Evolutionary conservation across 2,888 invertebrate species (phyloP).

Genomic region (Dorcus parallelipipedus): DNA sequence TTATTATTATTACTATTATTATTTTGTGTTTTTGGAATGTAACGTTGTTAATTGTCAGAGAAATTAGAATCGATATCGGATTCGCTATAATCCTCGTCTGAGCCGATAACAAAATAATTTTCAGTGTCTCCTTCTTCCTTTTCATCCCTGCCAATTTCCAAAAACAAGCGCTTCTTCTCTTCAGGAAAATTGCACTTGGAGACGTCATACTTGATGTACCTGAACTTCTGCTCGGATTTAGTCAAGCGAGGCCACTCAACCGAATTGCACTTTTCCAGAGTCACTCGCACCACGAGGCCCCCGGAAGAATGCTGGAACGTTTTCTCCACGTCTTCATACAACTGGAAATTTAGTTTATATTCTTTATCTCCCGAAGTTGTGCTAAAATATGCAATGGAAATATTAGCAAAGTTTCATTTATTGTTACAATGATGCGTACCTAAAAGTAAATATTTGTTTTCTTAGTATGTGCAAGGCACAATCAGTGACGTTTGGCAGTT

Average conservation of each 20-base stretch:
- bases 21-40: no score
- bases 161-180: slow-evolving; percentile 24
- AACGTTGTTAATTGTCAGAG: background rate
- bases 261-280: slow-evolving; percentile 32
- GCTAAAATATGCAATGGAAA: slow-evolving; percentile 1
- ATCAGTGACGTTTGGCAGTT: slow-evolving; percentile 31
- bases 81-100: slow-evolving; percentile 24
- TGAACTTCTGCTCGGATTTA: slow-evolving; percentile 29
- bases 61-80: slow-evolving; percentile 21
- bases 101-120: slow-evolving; percentile 17
- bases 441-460: slow-evolving; percentile 36
- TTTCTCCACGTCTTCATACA: slow-evolving; percentile 33
- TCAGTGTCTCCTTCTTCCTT: slow-evolving; percentile 12
- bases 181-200: slow-evolving; percentile 29
- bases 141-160: slow-evolving; percentile 16
- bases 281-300: slow-evolving; percentile 34
- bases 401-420: background rate
- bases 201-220: slow-evolving; percentile 39
- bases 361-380: slow-evolving; percentile 8
- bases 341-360: slow-evolving; percentile 34
- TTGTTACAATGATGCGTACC: slow-evolving; percentile 24
- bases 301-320: slow-evolving; percentile 29
- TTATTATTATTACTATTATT: no score
- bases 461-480: slow-evolving; percentile 32
- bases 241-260: slow-evolving; percentile 39